Conservation (phyloP, 1,140 invertebrate genomes). For the Bombus terrestris region DNA sequence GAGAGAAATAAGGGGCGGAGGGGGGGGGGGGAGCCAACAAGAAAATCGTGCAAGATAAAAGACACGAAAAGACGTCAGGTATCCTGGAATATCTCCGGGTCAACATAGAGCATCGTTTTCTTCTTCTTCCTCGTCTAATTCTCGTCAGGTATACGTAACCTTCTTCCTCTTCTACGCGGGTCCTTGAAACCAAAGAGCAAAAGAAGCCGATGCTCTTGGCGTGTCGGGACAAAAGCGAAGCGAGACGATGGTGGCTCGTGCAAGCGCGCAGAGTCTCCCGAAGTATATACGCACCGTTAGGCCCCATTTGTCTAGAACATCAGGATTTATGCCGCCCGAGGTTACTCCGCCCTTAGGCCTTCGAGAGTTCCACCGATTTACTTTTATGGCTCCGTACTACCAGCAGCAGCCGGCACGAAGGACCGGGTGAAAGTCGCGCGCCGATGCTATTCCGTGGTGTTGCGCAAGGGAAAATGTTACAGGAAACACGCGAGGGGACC, state of each 20-base stretch:
- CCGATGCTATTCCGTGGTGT: neutral
- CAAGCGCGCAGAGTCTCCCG: conserved; percentile 16
- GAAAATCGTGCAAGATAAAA: conserved; percentile 43
- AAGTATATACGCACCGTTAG: conserved; percentile 60
- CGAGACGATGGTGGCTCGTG: conserved; percentile 26
- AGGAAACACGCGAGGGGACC: conserved; percentile 14
- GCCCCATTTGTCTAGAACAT: conserved; percentile 67
- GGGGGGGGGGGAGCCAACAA: too few relatives aligned
- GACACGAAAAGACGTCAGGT: conserved; percentile 42
- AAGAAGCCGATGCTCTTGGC: conserved; percentile 41
- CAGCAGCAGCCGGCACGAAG: conserved; percentile 4
- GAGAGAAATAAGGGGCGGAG: neutral
- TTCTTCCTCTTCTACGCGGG: conserved; percentile 37
- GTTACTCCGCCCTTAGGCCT: conserved; percentile 48
- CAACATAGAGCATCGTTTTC: conserved; percentile 34
- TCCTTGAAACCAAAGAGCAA: conserved; percentile 46
- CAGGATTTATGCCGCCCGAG: conserved; percentile 60
- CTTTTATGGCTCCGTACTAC: conserved; percentile 36
- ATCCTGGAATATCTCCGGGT: conserved; percentile 8
- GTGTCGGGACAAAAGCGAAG: conserved; percentile 49
- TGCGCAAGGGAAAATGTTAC: conserved; percentile 44
- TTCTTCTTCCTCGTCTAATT: neutral
- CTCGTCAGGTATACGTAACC: conserved; percentile 54
- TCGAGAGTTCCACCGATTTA: conserved; percentile 54
- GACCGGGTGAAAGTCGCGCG: conserved; percentile 27